phyloP scores from a whole-genome alignment of 2,888 invertebrate genomes.

The Nebria brevicollis region DNA sequence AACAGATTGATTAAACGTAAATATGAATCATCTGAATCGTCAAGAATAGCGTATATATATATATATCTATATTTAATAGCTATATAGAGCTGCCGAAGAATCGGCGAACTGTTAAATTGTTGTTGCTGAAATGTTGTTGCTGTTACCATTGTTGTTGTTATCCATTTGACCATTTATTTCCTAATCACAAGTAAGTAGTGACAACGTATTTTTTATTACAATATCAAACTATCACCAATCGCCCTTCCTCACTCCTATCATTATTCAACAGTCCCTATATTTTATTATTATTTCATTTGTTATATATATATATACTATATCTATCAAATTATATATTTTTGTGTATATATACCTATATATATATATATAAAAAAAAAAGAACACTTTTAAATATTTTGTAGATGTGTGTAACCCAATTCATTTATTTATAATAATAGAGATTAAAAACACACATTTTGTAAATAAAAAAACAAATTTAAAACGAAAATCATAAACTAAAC shows the following conservation, averaged over 20 bases:
- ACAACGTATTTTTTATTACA: conserved; percentile 33
- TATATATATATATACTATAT: conserved; percentile 1
- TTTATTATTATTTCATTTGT: neutral
- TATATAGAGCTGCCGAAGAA: conserved; percentile 42
- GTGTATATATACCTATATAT: conserved; percentile 3
- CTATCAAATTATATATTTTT: conserved; percentile 12
- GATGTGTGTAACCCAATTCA: conserved; percentile 34
- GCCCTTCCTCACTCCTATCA: neutral
- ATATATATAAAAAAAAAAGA: conserved; percentile 29
- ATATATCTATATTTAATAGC: conserved; percentile 3
- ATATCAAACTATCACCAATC: neutral
- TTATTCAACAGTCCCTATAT: neutral
- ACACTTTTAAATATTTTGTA: conserved; percentile 23
- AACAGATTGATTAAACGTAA: too few species aligned
- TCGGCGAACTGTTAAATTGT: conserved; percentile 55
- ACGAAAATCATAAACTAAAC: conserved; percentile 24
- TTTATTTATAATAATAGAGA: conserved; percentile 34
- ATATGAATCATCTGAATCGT: neutral
- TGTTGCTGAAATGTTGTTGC: conserved; percentile 63
- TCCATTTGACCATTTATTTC: conserved; percentile 47
- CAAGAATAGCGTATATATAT: neutral
- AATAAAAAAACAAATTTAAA: conserved; percentile 44
- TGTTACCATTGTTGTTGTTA: conserved; percentile 62
- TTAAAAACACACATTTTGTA: conserved; percentile 41
- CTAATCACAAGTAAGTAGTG: conserved; percentile 16